Conservation (phyloP, 2,113 vertebrate genomes). For the Neogobius melanostomus region DNA sequence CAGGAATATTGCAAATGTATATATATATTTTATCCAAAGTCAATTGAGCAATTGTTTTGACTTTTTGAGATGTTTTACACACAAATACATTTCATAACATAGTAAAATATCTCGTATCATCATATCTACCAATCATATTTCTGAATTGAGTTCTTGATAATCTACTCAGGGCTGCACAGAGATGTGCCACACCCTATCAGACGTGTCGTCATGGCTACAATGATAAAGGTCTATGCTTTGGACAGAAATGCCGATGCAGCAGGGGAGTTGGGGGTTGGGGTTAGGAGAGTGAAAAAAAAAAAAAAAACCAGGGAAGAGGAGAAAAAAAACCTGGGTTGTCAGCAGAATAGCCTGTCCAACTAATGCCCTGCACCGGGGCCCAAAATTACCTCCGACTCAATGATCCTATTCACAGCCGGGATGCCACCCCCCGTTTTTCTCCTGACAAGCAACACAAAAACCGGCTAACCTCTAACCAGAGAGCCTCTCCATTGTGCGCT, state of each 20-base stretch:
- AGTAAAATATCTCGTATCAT: too few species aligned
- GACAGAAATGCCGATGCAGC: slow-evolving; percentile 76
- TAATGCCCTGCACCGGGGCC: slow-evolving; percentile 84
- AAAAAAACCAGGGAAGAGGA: slow-evolving; percentile 24
- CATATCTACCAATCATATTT: not conserved
- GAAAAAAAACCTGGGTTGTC: slow-evolving; percentile 79
- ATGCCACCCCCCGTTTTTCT: slow-evolving; percentile 60
- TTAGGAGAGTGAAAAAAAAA: slow-evolving; percentile 30
- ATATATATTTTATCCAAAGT: too few species aligned
- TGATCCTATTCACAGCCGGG: slow-evolving; percentile 85
- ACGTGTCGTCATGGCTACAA: slow-evolving; percentile 66
- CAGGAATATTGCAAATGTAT: too few species aligned
- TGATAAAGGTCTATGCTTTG: slow-evolving; percentile 63
- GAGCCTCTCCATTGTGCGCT: slow-evolving; percentile 78
- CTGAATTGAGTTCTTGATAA: slow-evolving; percentile 18
- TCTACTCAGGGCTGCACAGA: slow-evolving; percentile 32
- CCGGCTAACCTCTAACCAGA: slow-evolving; percentile 73
- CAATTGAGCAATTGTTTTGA: too few species aligned
- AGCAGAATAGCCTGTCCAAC: slow-evolving; percentile 85
- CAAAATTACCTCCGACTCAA: slow-evolving; percentile 91
- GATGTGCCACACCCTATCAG: slow-evolving; percentile 66
- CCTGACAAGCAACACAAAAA: slow-evolving; percentile 77
- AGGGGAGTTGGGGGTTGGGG: slow-evolving; percentile 52
- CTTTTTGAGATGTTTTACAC: too few species aligned
- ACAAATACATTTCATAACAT: too few species aligned